phyloP scores from a whole-genome alignment of 35 echinoderm and acorn worm genomes.

The Heliocidaris erythrogramma region DNA sequence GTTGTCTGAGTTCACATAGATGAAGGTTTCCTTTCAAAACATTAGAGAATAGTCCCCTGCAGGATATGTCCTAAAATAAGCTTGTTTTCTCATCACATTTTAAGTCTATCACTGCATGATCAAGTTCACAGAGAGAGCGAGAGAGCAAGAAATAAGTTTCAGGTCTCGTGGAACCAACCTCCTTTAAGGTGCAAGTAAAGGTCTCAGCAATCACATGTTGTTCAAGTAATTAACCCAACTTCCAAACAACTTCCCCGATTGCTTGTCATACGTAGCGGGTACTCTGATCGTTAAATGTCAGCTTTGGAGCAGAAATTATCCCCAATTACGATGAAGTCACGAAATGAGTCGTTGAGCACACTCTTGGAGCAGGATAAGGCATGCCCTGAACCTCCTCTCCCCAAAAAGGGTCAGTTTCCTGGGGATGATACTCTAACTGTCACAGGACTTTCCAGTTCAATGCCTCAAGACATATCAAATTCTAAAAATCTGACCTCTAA shows the following conservation, averaged over 20 bases:
- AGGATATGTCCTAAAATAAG: not conserved
- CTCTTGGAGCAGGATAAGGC: not conserved
- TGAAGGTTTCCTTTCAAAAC: constrained; percentile 17
- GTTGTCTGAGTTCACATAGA: not conserved
- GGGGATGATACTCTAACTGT: not conserved
- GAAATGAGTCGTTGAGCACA: not conserved
- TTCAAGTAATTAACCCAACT: not conserved
- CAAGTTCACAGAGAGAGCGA: not conserved
- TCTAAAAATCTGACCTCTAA: not conserved
- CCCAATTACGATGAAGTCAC: not conserved
- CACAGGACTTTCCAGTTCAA: not conserved
- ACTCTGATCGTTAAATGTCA: not conserved
- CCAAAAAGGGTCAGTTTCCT: not conserved
- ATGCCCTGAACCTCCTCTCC: not conserved
- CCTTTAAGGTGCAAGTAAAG: not conserved
- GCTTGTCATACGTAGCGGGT: not conserved
- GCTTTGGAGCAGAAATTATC: not conserved
- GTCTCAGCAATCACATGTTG: not conserved
- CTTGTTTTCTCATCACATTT: not conserved
- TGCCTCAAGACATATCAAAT: not conserved
- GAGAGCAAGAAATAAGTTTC: not conserved
- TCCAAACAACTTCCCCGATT: not conserved
- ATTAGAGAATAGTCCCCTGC: not conserved
- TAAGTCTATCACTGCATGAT: not conserved
- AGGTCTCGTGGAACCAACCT: not conserved